phyloP scores from a whole-genome alignment of 2,888 invertebrate genomes.

The Psylliodes chrysocephalus region DNA sequence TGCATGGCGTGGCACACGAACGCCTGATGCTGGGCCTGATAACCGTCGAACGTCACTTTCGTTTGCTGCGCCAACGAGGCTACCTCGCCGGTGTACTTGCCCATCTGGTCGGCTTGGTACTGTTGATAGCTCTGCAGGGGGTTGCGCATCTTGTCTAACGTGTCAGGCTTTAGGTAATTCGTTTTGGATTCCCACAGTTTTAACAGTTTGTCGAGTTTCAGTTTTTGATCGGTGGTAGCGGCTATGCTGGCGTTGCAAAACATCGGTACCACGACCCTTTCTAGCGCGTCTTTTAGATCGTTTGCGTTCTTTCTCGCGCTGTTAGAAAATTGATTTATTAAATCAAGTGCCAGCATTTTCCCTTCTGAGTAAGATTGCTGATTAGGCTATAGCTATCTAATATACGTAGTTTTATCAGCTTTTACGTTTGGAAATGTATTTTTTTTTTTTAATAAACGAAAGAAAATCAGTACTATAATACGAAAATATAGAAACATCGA shows the following conservation, averaged over 20 bases:
- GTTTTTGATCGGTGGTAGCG: constrained; percentile 87
- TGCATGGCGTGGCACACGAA: constrained; percentile 92
- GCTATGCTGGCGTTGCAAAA: constrained; percentile 93
- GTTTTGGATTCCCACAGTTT: constrained; percentile 97
- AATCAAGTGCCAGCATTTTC: too few relatives aligned
- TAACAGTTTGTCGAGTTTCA: constrained; percentile 91
- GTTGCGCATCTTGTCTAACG: constrained; percentile 87
- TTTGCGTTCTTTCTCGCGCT: constrained; percentile 96
- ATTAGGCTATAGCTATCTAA: too few relatives aligned
- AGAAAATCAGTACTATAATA: too few relatives aligned
- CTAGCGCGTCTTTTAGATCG: constrained; percentile 92
- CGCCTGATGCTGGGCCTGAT: constrained; percentile 89
- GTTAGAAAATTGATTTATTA: too few relatives aligned
- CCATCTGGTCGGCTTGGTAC: constrained; percentile 86
- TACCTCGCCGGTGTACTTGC: constrained; percentile 78
- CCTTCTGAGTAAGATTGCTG: too few relatives aligned
- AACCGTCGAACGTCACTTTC: constrained; percentile 84
- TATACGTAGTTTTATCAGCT: too few relatives aligned
- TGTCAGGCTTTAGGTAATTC: constrained; percentile 84
- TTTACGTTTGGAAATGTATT: too few relatives aligned
- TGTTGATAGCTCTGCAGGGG: constrained; percentile 89
- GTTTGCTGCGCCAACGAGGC: constrained; percentile 81
- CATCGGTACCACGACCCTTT: constrained; percentile 96
- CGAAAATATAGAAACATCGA: too few relatives aligned
- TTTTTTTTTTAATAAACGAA: too few relatives aligned